Conservation (phyloP, 2,797 vertebrate species). For the Halcyon badia region DNA sequence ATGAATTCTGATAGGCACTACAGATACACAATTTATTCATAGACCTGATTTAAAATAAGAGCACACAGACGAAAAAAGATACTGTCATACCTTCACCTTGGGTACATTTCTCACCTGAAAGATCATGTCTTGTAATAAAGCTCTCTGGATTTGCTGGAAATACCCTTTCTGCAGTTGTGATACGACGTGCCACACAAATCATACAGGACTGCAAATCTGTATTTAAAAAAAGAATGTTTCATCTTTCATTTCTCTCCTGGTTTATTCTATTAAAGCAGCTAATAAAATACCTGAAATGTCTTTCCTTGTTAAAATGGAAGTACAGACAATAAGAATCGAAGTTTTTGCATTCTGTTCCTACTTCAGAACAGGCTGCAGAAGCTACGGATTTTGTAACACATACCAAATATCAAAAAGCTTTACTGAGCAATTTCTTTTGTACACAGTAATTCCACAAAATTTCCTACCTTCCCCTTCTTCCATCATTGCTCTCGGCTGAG, state of each 20-base stretch:
- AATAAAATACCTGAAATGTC: neutral
- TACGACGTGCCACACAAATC: slow-evolving; percentile 96
- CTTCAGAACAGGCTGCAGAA: neutral
- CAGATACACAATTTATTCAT: neutral
- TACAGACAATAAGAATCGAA: neutral
- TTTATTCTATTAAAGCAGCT: neutral
- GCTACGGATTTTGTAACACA: neutral
- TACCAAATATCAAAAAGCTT: neutral
- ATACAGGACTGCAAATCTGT: slow-evolving; percentile 98
- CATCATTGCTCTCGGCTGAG: slow-evolving; percentile 96
- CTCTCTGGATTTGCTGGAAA: slow-evolving; percentile 86
- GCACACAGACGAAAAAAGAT: neutral
- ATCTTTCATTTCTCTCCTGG: neutral
- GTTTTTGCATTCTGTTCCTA: neutral
- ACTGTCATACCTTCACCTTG: neutral
- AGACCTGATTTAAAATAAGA: neutral
- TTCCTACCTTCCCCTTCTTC: slow-evolving; percentile 95
- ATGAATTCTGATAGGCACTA: neutral
- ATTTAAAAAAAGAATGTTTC: neutral
- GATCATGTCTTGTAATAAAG: slow-evolving; percentile 95
- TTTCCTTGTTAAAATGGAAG: neutral
- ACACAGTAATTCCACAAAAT: neutral
- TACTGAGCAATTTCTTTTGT: neutral
- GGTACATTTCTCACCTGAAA: slow-evolving; percentile 87
- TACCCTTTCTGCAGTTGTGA: slow-evolving; percentile 89